phyloP scores from a whole-genome alignment of 2,888 invertebrate species.

The Melitaea athalia region DNA sequence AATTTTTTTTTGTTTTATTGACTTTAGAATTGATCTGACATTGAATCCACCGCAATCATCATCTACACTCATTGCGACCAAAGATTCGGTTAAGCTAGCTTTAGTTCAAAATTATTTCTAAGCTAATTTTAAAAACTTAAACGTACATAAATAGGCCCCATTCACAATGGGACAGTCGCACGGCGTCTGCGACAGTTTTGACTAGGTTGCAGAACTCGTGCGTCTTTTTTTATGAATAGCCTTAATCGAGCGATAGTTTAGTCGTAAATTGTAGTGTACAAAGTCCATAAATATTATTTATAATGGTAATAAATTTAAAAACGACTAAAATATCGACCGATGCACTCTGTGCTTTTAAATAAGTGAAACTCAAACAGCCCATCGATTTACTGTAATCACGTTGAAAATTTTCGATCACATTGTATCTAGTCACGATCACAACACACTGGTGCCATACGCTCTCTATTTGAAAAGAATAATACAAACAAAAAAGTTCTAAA shows the following conservation, averaged over 20 bases:
- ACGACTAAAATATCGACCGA: constrained; percentile 5
- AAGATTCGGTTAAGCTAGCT: constrained; percentile 66
- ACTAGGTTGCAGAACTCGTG: background rate
- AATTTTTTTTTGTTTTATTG: constrained; percentile 19
- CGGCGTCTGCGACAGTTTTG: background rate
- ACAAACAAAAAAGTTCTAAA: constrained; percentile 47
- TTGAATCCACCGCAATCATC: constrained; percentile 44
- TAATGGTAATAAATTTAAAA: background rate
- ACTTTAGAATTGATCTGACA: constrained; percentile 30
- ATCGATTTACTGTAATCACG: constrained; percentile 35
- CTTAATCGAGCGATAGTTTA: constrained; percentile 1
- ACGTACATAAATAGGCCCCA: constrained; percentile 21
- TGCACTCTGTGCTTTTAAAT: background rate
- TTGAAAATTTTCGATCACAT: constrained; percentile 33
- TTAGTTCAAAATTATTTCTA: constrained; percentile 41
- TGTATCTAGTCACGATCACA: constrained; percentile 63
- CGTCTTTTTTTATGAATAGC: background rate
- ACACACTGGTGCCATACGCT: constrained; percentile 67
- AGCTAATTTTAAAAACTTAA: constrained; percentile 34
- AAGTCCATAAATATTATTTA: background rate
- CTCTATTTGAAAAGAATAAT: constrained; percentile 40
- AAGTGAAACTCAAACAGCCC: constrained; percentile 27
- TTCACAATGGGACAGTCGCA: background rate
- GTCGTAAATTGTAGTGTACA: background rate
- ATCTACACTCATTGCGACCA: constrained; percentile 75